Base-by-base conservation (phyloP, 2,888 invertebrate genomes). In the Synanthedon myopaeformis region DNA sequence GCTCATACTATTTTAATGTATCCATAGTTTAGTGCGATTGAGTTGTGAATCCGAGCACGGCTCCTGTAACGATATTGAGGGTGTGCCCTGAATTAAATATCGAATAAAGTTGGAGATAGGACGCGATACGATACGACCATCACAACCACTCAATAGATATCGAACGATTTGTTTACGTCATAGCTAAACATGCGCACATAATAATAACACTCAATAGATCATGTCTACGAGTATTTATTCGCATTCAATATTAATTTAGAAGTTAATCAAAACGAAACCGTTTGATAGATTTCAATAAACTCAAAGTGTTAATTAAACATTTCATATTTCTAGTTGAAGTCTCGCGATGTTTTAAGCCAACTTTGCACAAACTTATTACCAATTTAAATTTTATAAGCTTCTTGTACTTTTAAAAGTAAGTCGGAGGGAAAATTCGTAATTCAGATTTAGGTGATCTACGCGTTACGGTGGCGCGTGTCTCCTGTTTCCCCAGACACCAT, bases 11-110 rank as follows among this genome's bases (percentile, higher is more conserved):
- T 10, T 35, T 8, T 35, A 35, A 35, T 35, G 35, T 35, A 35
- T 35, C 35, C 35, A 10, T 35, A 35, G 35, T 10, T 35, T 35
- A 35, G 35, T 35, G 35, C 35, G 35, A 35, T 35, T 35, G 35
- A 35, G 13, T 45, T 57, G 59, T 52, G 54, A 61, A 50, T 56
- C 63, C 48, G 51, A 53, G 56, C 64, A 63, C 63, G 62, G 49
- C 53, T 51, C 49, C 54, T 23, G 59, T 60, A 66, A 66, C 63
- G 63, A 63, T 61, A 69, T 67, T 65, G 65, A 62, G 60, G 60
- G 54, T 62, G 66, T 62, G 65, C 57, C 42, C 58, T 67, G 69
- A 67, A 71, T 72, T 67, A 69, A 64, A 67, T 65, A 70, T 68
- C 53, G 45, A 52, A 42, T 8, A 45, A 45, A 45, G 45, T 13